phyloP scores from a whole-genome alignment of 2,797 vertebrate genomes.

The Lates japonicus region DNA sequence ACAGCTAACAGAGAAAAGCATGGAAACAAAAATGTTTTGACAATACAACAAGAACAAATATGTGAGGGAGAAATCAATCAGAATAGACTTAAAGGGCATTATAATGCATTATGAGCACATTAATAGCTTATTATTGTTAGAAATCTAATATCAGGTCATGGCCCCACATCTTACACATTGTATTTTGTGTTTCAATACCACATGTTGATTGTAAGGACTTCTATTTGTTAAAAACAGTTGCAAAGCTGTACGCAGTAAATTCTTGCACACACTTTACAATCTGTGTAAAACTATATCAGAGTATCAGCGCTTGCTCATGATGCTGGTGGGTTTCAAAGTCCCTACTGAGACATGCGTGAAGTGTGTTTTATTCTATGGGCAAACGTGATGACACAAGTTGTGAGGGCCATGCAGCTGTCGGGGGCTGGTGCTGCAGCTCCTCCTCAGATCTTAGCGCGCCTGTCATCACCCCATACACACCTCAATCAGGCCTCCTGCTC shows the following conservation, averaged over 20 bases:
- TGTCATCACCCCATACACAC: slow-evolving; percentile 83
- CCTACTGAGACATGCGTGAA: slow-evolving; percentile 30
- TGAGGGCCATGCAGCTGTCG: slow-evolving; percentile 74
- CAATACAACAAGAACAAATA: neutral
- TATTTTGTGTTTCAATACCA: neutral
- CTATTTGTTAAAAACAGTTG: neutral
- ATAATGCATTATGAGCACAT: neutral
- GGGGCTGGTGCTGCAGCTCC: slow-evolving; percentile 65
- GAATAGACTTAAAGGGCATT: neutral
- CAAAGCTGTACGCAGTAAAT: neutral
- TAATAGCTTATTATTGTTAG: neutral
- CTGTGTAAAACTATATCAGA: slow-evolving; percentile 6
- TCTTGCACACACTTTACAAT: neutral
- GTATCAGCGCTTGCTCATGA: neutral
- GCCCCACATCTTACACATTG: neutral
- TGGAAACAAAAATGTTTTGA: neutral
- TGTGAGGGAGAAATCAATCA: neutral
- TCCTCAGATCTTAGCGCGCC: slow-evolving; percentile 80
- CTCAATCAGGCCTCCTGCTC: slow-evolving; percentile 85
- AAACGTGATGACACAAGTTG: slow-evolving; percentile 79
- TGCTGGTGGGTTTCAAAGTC: slow-evolving; percentile 47
- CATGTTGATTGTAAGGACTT: neutral
- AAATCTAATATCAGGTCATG: neutral
- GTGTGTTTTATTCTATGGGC: slow-evolving; percentile 59
- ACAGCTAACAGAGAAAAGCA: neutral